Percentiles rank a stretch among this genome's conserved stretches.
phyloP scores from a whole-genome alignment of 2,113 vertebrate genomes.

The Apeltes quadracus region DNA sequence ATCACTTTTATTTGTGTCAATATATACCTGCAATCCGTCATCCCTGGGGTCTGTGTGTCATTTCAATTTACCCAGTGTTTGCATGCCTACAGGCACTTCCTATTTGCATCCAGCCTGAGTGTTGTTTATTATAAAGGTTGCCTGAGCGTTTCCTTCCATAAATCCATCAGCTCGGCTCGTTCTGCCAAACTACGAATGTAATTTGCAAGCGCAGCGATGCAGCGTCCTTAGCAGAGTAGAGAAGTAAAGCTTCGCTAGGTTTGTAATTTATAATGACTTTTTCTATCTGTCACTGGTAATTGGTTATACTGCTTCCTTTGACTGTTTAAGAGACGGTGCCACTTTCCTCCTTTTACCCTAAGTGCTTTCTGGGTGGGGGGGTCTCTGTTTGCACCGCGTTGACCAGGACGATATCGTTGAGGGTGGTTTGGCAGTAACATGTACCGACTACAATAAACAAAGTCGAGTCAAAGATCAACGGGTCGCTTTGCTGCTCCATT shows the following conservation, averaged over 20 bases:
- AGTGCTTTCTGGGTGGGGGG: no score
- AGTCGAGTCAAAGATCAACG: neutral
- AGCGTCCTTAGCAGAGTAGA: conserved; percentile 44
- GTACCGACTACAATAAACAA: neutral
- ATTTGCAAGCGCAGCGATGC: conserved; percentile 71
- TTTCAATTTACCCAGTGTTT: conserved; percentile 60
- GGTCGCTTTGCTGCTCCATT: neutral
- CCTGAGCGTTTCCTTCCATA: conserved; percentile 47
- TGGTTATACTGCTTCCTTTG: conserved; percentile 56
- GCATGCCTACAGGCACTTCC: conserved; percentile 58
- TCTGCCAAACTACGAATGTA: conserved; percentile 58
- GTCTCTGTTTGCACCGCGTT: neutral
- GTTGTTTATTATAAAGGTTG: conserved; percentile 61
- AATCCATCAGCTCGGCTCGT: conserved; percentile 62
- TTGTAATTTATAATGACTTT: conserved; percentile 74
- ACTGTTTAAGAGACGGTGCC: conserved; percentile 38
- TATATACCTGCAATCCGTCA: conserved; percentile 63
- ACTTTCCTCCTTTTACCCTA: no score
- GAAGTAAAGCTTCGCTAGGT: conserved; percentile 69
- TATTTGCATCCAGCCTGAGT: conserved; percentile 60
- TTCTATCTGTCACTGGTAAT: conserved; percentile 64
- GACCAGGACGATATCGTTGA: neutral
- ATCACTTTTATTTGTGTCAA: conserved; percentile 61
- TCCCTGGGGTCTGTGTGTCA: conserved; percentile 47
- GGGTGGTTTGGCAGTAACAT: neutral